These are phyloP conservation scores for Plutomurus gul DNA, from an alignment of 1,140 invertebrate genomes.

Conservation along the genomic window DNA sequence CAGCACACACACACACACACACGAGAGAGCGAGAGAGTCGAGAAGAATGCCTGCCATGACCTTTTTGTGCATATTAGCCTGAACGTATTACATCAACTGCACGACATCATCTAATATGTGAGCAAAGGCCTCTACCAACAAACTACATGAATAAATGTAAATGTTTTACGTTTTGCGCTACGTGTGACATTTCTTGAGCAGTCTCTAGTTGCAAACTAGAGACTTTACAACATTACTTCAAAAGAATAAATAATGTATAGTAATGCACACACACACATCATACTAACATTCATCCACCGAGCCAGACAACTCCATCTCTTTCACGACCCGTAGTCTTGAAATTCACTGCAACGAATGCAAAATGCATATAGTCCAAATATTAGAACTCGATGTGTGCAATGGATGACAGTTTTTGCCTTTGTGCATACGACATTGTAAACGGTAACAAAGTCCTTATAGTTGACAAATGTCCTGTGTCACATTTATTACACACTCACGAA, in stretches of 20 bases:
- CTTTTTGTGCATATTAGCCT: background rate
- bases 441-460: too few relatives aligned
- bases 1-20: background rate
- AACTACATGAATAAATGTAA: conserved; percentile 31
- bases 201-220: conserved; percentile 14
- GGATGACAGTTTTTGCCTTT: too few relatives aligned
- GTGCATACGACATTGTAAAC: too few relatives aligned
- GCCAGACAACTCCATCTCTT: background rate
- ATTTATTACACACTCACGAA: background rate
- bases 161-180: conserved; percentile 18
- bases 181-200: conserved; percentile 23
- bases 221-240: conserved; percentile 11
- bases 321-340: too few relatives aligned
- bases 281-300: background rate
- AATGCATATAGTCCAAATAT: too few relatives aligned
- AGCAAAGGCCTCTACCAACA: too few relatives aligned
- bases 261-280: background rate
- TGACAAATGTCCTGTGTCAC: background rate
- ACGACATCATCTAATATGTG: background rate
- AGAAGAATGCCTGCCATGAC: background rate
- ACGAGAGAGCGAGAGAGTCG: background rate
- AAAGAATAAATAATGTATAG: conserved; percentile 41
- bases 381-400: too few relatives aligned
- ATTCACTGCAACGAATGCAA: too few relatives aligned
- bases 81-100: background rate